phyloP scores from a whole-genome alignment of 2,797 vertebrate genomes.

The Poeciliopsis turneri region DNA sequence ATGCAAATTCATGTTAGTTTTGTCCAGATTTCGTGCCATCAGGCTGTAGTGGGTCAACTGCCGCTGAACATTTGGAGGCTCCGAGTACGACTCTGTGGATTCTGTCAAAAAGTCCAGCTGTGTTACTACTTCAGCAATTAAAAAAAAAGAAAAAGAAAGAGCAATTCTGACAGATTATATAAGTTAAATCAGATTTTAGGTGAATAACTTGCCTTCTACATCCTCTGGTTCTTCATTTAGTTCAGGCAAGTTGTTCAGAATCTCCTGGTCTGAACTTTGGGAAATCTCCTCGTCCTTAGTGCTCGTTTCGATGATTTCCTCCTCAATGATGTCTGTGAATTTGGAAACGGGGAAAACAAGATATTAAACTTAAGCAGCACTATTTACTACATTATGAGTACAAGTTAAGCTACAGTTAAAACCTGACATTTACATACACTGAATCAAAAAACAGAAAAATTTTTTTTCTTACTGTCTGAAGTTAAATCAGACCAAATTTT shows the following conservation, averaged over 20 bases:
- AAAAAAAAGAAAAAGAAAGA: neutral
- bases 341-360: neutral
- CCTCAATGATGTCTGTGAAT: constrained; percentile 48
- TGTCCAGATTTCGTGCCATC: constrained; percentile 78
- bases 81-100: constrained; percentile 78
- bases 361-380: neutral
- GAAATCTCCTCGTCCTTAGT: constrained; percentile 82
- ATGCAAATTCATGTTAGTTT: constrained; percentile 61
- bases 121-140: neutral
- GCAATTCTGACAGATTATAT: neutral
- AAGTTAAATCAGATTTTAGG: neutral
- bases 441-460: no score
- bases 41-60: constrained; percentile 89
- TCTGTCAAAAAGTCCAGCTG: constrained; percentile 71
- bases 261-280: constrained; percentile 79
- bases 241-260: constrained; percentile 59
- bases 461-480: no score
- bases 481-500: no score
- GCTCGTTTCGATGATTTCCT: constrained; percentile 79
- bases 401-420: neutral
- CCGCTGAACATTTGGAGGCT: constrained; percentile 90
- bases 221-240: constrained; percentile 35
- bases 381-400: neutral
- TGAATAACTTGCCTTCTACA: constrained; percentile 51
- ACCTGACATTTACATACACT: no score